Base-by-base conservation (phyloP, 2,888 invertebrate genomes). In the Bombylius major region DNA sequence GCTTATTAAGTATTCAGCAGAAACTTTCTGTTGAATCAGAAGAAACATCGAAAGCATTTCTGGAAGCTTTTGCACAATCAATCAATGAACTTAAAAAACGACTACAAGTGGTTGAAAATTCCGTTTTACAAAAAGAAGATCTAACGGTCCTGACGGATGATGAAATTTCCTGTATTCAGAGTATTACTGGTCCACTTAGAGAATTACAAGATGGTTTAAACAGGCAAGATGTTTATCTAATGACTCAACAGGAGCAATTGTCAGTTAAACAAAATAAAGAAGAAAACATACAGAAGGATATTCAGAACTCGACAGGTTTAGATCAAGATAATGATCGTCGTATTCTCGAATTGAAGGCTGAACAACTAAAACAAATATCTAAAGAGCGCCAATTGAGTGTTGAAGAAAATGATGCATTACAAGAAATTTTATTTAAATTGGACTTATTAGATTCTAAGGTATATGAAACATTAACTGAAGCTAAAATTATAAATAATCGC, bases 371-470 rank as follows among this genome's bases (percentile, higher is more conserved):
- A 39, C 13, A 33, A 33, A 14, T 42, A 53, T 71, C 79, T 54
- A 67, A 74, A 58, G 71, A 75, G 62, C 66, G 77, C 44, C 79
- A 79, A 67, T 75, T 79, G 44, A 64, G 69, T 6, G 48, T 63
- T 5, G 65, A 68, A 33, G 67, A 70, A 8, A 70, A 71, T 62
- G 73, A 76, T 47, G 69, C 63, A 55, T 71, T 81, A 56, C 65
- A 77, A 13, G 71, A 72, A 58, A 77, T 78, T 44, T 69, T 79
- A 34, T 75, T 77, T 66, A 77, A 78, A 45, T 69, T 80, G 45
- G 79, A 78, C 62, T 70, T 75, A 9, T 77, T 76, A 60, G 77
- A 79, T 62, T 77, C 77, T 53, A 75, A 77, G 55, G 78, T 80
- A 70, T 75, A 79, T 52, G 73, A 78, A 59, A 75, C 77, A n/a